Percentiles rank a stretch among this genome's conserved stretches.
phyloP scores from a whole-genome alignment of 2,797 vertebrate genomes.

The Megalops cyprinoides region DNA sequence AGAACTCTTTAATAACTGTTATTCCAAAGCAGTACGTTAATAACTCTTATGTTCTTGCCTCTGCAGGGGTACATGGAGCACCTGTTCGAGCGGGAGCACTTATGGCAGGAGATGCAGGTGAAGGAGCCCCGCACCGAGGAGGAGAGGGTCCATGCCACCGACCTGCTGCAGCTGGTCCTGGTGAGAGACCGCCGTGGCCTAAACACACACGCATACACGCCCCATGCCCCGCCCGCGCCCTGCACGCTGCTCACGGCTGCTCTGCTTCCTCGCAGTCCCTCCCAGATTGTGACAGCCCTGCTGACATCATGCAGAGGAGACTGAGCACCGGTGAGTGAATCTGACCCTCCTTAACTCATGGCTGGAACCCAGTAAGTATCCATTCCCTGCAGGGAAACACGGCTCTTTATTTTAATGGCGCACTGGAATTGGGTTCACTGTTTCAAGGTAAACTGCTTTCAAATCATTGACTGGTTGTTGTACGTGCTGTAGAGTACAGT shows the following conservation, averaged over 20 bases:
- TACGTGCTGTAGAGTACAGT: background rate
- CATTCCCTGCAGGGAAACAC: too few species aligned
- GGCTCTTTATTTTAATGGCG: background rate
- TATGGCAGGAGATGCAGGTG: slow-evolving; percentile 71
- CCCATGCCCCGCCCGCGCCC: background rate
- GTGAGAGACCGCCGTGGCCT: slow-evolving; percentile 60
- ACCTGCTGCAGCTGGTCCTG: slow-evolving; percentile 73
- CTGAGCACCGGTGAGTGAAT: slow-evolving; percentile 49
- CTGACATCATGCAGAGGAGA: slow-evolving; percentile 42
- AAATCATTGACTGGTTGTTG: background rate
- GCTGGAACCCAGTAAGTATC: too few species aligned
- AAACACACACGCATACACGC: background rate
- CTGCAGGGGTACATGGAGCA: slow-evolving; percentile 82
- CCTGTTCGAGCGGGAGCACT: slow-evolving; percentile 76
- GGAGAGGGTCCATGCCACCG: slow-evolving; percentile 69
- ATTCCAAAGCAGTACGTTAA: background rate
- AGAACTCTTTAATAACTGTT: background rate
- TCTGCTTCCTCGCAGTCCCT: slow-evolving; percentile 72
- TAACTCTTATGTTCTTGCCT: slow-evolving; percentile 28
- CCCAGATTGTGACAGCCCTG: slow-evolving; percentile 63
- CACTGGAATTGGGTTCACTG: background rate
- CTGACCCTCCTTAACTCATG: background rate
- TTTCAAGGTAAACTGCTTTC: background rate
- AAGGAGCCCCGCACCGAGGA: slow-evolving; percentile 80
- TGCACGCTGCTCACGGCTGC: background rate